Base-by-base conservation (phyloP, 2,888 invertebrate genomes). In the Lysandra coridon region DNA sequence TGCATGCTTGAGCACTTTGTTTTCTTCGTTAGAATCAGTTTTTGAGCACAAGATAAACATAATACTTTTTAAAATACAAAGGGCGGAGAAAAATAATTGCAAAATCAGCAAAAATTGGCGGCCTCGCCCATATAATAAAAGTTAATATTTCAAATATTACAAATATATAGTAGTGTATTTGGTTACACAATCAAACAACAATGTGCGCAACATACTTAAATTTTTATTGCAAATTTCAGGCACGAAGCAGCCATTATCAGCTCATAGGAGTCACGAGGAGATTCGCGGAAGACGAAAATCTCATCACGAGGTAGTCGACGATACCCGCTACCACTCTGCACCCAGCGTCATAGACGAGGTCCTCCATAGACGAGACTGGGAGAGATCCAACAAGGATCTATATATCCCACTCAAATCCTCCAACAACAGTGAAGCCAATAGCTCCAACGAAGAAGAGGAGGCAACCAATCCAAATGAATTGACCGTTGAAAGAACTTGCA, bases 341-440 rank as follows among this genome's bases (percentile, higher is more conserved):
- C 94, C 94, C 44, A 91, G 90, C 84, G 93, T 94, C 82, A 93
- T 94, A 73, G 89, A 93, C 83, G 93, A 94, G 80, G 91, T 93
- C 2, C 79, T 92, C 1, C 93, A 91, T 82, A 84, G 94, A 1
- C 85, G 94, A n/a, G 92, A 92, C 86, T 94, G 94, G 94, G 92
- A 94, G 79, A 84, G 92, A 3, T 93, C 93, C 78, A 85, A 87
- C 37, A 87, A 86, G 73, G 92, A 94, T n/a, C 87, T 93, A 0
- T 86, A 90, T 84, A 92, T 93, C 74, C 93, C 93, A 0, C 83
- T 84, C 2, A 83, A 81, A 73, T 81, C 83, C 1, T 79, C 82
- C 0, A 80, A 83, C 49, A 87, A 87, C 0, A 88, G 80, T 84
- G 87, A 88, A 14, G 78, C 73, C 0, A 80, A 78, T 4, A 83